Evolutionary conservation across 2,888 invertebrate species (phyloP), one percentile per base, ranked within the genome.

Genomic region (Volucella inanis): DNA sequence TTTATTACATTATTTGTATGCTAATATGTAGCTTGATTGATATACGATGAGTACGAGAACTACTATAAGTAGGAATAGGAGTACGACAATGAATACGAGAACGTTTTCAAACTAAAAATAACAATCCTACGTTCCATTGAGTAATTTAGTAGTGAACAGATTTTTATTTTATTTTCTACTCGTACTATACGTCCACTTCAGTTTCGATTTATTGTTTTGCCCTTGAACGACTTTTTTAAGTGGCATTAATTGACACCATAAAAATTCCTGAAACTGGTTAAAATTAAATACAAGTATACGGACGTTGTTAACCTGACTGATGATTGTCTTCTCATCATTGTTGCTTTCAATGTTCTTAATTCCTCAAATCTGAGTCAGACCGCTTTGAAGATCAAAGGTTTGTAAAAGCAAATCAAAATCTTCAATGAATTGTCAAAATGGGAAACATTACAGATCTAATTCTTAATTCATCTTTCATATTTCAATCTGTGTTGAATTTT

Each of bases 1-100:
- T 67, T 65, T 72, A 72, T 65, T 72, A 64, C 79, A 72, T 47
- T 71, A 65, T 52, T 65, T 43, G 18, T 70, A 43, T 59, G 57
- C n/a, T n/a, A n/a, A n/a, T 12, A 50, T 12, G n/a, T 18, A 49
- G 41, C 43, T 55, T 76, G 59, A 39, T 38, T 8, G 52, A 31
- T 62, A n/a, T 41, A 62, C 15, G n/a, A 64, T 14, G 11, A 22
- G 43, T 8, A 50, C 18, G 12, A 10, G 45, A 22, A 14, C 14
- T 18, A 18, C 18, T 18, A 18, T 18, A 18, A 18, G 18, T 18
- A 18, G 18, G 12, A 18, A 18, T n/a, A 4, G 3, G 2, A 22
- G 22, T 22, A 22, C 22, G 2, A n/a, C 11, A 15, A 15, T 18
- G 12, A 10, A 15, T 18, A 14, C 14, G 3, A 4, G 52, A 52